phyloP scores from a whole-genome alignment of 2,113 vertebrate species.

The Miniopterus natalensis region DNA sequence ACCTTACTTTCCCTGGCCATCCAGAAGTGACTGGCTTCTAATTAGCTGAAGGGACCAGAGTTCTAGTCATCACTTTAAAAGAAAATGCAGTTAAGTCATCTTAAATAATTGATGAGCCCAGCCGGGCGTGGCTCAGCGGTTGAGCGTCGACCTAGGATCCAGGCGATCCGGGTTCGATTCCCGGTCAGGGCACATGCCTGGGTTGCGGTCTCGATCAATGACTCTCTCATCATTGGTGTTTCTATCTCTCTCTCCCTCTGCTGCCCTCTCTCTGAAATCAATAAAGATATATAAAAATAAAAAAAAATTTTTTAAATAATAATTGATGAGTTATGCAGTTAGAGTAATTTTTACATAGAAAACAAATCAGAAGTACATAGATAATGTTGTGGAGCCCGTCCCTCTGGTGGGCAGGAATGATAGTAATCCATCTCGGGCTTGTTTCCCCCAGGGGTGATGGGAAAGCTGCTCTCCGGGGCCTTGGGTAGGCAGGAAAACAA shows the following conservation, averaged over 20 bases:
- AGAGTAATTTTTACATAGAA: slow-evolving; percentile 33
- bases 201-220: too few species aligned
- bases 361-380: slow-evolving; percentile 36
- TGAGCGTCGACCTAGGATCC: too few species aligned
- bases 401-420: not conserved
- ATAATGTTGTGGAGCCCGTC: not conserved
- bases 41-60: not conserved
- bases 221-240: too few species aligned
- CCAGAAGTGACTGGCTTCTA: slow-evolving; percentile 18
- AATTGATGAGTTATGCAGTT: not conserved
- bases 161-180: too few species aligned
- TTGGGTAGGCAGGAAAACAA: slow-evolving; percentile 45
- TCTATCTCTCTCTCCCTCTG: too few species aligned
- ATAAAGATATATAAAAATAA: too few species aligned
- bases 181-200: too few species aligned
- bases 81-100: not conserved
- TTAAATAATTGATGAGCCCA: not conserved
- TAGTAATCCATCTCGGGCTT: not conserved
- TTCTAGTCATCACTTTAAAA: slow-evolving; percentile 25
- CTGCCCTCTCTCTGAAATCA: too few species aligned
- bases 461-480: not conserved
- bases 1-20: not conserved
- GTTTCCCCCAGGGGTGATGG: not conserved
- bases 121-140: too few species aligned
- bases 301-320: too few species aligned